Conservation (phyloP, 2,888 invertebrate genomes). For the Heliconius erato region DNA sequence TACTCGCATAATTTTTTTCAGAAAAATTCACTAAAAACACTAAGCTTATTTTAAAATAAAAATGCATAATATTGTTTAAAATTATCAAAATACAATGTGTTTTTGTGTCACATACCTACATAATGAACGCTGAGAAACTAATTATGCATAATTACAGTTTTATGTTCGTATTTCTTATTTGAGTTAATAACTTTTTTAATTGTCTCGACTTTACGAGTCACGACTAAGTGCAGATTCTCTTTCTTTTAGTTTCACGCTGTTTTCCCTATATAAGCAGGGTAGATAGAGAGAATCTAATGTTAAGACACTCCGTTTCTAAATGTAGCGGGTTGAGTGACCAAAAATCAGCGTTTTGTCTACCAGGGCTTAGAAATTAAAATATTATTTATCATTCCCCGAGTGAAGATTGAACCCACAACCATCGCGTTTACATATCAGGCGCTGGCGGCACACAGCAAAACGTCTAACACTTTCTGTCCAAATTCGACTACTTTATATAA, state of each 20-base stretch:
- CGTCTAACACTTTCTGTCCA: no score
- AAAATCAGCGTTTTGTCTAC: no score
- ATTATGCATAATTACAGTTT: slow-evolving; percentile 33
- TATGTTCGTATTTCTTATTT: slow-evolving; percentile 12
- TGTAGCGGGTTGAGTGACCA: no score
- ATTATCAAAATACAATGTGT: neutral
- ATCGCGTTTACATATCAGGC: no score
- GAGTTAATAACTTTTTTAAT: slow-evolving; percentile 32
- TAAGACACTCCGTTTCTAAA: no score
- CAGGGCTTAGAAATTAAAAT: no score
- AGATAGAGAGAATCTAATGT: no score
- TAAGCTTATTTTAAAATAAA: neutral
- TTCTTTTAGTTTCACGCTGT: neutral
- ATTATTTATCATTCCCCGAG: no score
- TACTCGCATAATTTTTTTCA: slow-evolving; percentile 22
- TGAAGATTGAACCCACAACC: no score
- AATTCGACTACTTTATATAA: no score
- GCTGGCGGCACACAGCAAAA: no score
- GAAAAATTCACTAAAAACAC: neutral
- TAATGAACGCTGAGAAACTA: slow-evolving; percentile 26
- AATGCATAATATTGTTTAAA: slow-evolving; percentile 15
- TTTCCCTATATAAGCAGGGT: no score
- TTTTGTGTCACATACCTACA: slow-evolving; percentile 12
- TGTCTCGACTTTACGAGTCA: slow-evolving; percentile 17
- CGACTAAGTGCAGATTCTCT: neutral